phyloP scores from a whole-genome alignment of 2,888 invertebrate species.

The Rosalia funebris region DNA sequence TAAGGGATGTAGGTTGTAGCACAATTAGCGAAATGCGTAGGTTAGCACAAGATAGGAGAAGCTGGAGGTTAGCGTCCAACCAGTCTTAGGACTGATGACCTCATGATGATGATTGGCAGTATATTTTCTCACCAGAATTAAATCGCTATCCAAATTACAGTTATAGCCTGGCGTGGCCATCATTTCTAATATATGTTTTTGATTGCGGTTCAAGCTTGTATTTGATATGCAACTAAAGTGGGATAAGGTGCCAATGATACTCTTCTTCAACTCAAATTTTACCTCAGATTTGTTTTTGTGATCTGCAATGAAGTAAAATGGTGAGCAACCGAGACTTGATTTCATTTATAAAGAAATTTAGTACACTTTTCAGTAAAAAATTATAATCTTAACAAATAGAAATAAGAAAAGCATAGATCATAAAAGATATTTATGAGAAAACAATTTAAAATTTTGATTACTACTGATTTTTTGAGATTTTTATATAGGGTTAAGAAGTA shows the following conservation, averaged over 20 bases:
- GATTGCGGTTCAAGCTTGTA: constrained; percentile 41
- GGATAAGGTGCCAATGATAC: constrained; percentile 45
- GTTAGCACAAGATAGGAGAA: too few relatives aligned
- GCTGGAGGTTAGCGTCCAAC: too few relatives aligned
- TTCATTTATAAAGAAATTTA: background rate
- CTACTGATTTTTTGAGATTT: too few relatives aligned
- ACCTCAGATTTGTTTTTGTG: constrained; percentile 27
- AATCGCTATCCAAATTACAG: constrained; percentile 44
- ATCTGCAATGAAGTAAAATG: constrained; percentile 28
- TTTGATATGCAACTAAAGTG: constrained; percentile 50
- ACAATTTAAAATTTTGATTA: too few relatives aligned
- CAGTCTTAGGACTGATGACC: too few relatives aligned
- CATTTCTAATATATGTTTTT: constrained; percentile 46
- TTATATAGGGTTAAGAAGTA: too few relatives aligned
- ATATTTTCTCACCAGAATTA: constrained; percentile 47
- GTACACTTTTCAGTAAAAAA: background rate
- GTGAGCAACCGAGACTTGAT: background rate
- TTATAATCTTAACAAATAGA: too few relatives aligned
- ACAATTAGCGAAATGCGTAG: too few relatives aligned
- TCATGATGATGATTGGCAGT: too few relatives aligned
- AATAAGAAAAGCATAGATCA: too few relatives aligned
- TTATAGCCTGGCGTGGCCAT: constrained; percentile 49
- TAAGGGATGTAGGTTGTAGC: too few relatives aligned
- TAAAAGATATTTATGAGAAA: too few relatives aligned
- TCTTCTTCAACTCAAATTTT: constrained; percentile 40